These are phyloP conservation scores for Meta bourneti DNA, from an alignment of 2,888 invertebrate genomes.

Conservation along the genomic window DNA sequence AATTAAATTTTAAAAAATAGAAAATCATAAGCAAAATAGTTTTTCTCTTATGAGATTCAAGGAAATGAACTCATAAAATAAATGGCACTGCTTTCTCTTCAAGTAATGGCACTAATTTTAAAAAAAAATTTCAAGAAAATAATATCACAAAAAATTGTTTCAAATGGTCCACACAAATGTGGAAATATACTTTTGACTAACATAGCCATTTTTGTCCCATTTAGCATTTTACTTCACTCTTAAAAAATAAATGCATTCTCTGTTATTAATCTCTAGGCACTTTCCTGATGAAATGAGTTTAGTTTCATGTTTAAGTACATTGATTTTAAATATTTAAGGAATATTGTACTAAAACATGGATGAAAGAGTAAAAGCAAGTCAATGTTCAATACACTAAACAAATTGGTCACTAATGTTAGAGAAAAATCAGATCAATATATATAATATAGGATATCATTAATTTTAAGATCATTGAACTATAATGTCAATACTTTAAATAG, in stretches of 20 bases:
- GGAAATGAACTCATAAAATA: constrained; percentile 12
- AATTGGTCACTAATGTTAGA: too few species aligned
- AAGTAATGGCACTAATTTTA: constrained; percentile 10
- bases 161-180: background rate
- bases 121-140: constrained; percentile 21
- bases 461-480: too few species aligned
- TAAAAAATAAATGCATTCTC: constrained; percentile 26
- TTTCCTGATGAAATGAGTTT: constrained; percentile 7
- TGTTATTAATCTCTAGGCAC: constrained; percentile 9
- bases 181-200: background rate
- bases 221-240: background rate
- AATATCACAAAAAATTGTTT: constrained; percentile 30
- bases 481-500: too few species aligned
- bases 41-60: constrained; percentile 29
- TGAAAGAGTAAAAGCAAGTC: too few species aligned
- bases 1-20: background rate
- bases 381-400: too few species aligned
- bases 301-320: background rate
- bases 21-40: background rate
- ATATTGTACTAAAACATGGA: too few species aligned
- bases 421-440: too few species aligned
- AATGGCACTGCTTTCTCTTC: background rate
- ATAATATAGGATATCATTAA: too few species aligned
- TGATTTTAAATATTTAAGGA: too few species aligned
- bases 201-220: background rate